Evolutionary conservation across 2,797 vertebrate species (phyloP), one percentile per base, ranked within the genome.

Genomic region (Myotis vivesi): DNA sequence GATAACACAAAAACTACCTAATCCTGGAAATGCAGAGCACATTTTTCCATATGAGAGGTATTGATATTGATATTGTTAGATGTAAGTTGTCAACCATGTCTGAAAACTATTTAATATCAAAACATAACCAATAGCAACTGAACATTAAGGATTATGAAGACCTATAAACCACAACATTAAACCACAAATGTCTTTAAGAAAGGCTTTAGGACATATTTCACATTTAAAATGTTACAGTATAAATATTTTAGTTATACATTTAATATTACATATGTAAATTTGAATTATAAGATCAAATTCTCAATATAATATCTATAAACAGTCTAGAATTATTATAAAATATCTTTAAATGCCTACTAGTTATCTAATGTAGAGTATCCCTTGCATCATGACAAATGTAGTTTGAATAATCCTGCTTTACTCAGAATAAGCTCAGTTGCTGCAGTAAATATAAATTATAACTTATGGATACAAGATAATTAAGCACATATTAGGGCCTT

Each of bases 261-360:
- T 64, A 80, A 94, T 71, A 64, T 62, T 55, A 22, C 33, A 30
- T 28, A 11, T 46, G 9, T 19, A 92, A 87, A 90, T 79, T 20
- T 72, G 59, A 92, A 89, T 75, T 81, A 72, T 84, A 64, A 38
- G 49, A 59, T 16, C 75, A 66, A 87, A 87, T 80, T 92, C 51
- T 92, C 57, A 75, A 44, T 79, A 83, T 8, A 30, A n/a, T 84
- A 33, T 53, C 85, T 80, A 84, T 92, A 41, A 69, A 71, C 25
- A 62, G 7, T 55, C n/a, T 55, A 57, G 25, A 73, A 75, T 46
- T 76, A 30, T 41, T 95, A 87, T 80, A 75, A 96, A 81, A 76
- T 94, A 46, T 64, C n/a, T 81, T 72, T 71, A 93, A 89, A 87
- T 94, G 15, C 6, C 20, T 82, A 25, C 8, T 23, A 51, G 17